These are phyloP conservation scores for Oceanodroma tethys DNA, from an alignment of 2,113 vertebrate species.

Conservation along the genomic window DNA sequence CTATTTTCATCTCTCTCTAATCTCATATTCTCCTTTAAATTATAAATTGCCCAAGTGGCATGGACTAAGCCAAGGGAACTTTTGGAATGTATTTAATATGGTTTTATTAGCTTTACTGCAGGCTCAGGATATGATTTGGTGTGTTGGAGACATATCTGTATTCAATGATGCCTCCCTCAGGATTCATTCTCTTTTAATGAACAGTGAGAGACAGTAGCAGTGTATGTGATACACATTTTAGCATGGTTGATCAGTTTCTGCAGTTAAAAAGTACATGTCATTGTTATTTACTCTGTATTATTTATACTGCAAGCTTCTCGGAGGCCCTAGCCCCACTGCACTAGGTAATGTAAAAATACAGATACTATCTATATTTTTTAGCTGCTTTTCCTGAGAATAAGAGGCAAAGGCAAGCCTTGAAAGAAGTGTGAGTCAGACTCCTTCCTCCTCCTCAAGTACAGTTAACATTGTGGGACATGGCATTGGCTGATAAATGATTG, in stretches of 20 bases:
- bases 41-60: constrained; percentile 40
- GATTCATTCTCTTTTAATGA: constrained; percentile 57
- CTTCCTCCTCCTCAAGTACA: not conserved
- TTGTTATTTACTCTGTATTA: constrained; percentile 32
- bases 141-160: constrained; percentile 10
- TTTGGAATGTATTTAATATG: constrained; percentile 43
- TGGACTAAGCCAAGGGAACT: constrained; percentile 20
- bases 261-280: not conserved
- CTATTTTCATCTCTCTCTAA: constrained; percentile 17
- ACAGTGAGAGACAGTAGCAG: not conserved
- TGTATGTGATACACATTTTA: not conserved
- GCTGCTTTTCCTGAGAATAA: not conserved
- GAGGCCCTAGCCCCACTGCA: not conserved
- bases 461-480: not conserved
- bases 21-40: constrained; percentile 57
- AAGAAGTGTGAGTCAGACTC: not conserved
- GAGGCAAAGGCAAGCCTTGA: not conserved
- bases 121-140: constrained; percentile 40
- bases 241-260: constrained; percentile 21
- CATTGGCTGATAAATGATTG: not conserved
- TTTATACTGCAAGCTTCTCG: not conserved
- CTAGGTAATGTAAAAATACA: not conserved
- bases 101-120: constrained; percentile 57
- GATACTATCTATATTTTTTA: not conserved
- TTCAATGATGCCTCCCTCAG: constrained; percentile 10